Percentiles rank a stretch among this genome's conserved stretches.
phyloP scores from a whole-genome alignment of 2,888 invertebrate species.

The Platycnemis pennipes region DNA sequence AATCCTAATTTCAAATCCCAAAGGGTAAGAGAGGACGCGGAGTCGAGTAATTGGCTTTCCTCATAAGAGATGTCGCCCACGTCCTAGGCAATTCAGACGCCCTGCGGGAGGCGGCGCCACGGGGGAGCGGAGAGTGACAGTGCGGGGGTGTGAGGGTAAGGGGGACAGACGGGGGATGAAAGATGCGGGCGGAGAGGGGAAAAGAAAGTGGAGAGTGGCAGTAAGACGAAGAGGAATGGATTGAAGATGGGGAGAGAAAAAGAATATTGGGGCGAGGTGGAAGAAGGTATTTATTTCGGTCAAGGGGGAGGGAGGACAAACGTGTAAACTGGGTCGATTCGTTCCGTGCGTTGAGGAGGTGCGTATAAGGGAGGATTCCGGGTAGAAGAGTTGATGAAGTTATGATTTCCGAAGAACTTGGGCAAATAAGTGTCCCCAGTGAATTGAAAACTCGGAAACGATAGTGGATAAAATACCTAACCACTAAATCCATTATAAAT shows the following conservation, averaged over 20 bases:
- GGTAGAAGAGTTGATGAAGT: background rate
- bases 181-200: background rate
- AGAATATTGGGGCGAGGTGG: slow-evolving; percentile 15
- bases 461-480: background rate
- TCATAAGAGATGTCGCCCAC: slow-evolving; percentile 66
- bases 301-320: background rate
- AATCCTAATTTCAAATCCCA: slow-evolving; percentile 57
- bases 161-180: background rate
- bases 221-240: background rate
- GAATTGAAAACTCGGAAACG: background rate
- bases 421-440: background rate
- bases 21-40: background rate
- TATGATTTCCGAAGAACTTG: background rate
- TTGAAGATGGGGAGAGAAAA: background rate
- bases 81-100: slow-evolving; percentile 64
- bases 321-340: background rate
- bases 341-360: background rate
- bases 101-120: slow-evolving; percentile 62
- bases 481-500: background rate
- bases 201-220: background rate
- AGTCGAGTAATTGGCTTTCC: slow-evolving; percentile 60
- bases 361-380: background rate
- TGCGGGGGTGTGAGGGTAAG: background rate
- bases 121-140: slow-evolving; percentile 40
- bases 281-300: slow-evolving; percentile 12